These are phyloP conservation scores for Pyrrhia umbra DNA, from an alignment of 2,888 invertebrate genomes.

Conservation along the genomic window DNA sequence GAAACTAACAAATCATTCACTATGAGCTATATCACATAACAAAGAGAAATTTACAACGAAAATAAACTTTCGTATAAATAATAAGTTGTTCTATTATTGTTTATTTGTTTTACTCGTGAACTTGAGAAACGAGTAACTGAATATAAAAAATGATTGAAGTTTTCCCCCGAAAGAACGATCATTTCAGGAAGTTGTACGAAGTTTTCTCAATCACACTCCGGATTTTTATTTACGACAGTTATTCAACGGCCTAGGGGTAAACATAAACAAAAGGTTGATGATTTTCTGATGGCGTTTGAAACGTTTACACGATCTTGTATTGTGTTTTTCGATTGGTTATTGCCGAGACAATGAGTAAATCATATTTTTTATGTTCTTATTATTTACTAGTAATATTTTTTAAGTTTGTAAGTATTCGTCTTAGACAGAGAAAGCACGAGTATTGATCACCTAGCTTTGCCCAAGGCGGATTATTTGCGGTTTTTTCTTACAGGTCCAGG, in stretches of 20 bases:
- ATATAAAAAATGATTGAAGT: conserved; percentile 60
- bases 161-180: conserved; percentile 45
- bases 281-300: conserved; percentile 47
- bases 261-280: conserved; percentile 58
- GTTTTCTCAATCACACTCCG: conserved; percentile 50
- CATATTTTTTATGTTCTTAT: background rate
- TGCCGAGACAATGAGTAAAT: conserved; percentile 11
- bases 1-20: conserved; percentile 50
- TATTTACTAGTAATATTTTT: background rate
- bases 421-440: too few species aligned
- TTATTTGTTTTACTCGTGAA: conserved; percentile 61
- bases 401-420: too few species aligned
- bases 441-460: too few species aligned
- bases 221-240: conserved; percentile 50
- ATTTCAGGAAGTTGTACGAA: conserved; percentile 46
- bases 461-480: too few species aligned
- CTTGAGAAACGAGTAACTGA: conserved; percentile 55
- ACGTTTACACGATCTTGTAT: conserved; percentile 23
- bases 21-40: conserved; percentile 45
- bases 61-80: conserved; percentile 59
- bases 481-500: too few species aligned
- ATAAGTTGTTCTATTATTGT: conserved; percentile 54
- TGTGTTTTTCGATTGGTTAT: conserved; percentile 15
- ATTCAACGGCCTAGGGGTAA: conserved; percentile 43
- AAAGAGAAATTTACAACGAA: conserved; percentile 21